phyloP scores from a whole-genome alignment of 2,113 vertebrate species.

The Pagrus major region DNA sequence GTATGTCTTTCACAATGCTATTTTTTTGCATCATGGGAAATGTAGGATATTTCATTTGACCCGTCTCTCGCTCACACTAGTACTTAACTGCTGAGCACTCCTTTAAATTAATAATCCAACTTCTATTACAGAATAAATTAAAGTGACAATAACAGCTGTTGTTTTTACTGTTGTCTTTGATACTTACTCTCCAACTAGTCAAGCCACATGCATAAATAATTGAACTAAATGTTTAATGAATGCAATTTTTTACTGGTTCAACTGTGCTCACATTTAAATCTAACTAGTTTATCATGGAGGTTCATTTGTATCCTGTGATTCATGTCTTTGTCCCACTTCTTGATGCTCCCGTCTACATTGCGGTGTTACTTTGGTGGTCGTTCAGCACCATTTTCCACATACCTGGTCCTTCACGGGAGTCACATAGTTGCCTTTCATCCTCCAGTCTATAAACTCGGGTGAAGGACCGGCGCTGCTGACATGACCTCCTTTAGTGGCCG shows the following conservation, averaged over 20 bases:
- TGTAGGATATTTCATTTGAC: background rate
- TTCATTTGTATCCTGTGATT: background rate
- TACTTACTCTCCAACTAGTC: too few relatives aligned
- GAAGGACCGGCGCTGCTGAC: slow-evolving; percentile 67
- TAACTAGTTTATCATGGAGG: background rate
- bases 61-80: background rate
- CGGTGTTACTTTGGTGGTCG: background rate
- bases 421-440: slow-evolving; percentile 87
- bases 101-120: background rate
- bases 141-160: background rate
- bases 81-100: background rate
- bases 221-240: too few relatives aligned
- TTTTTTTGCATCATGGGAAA: background rate
- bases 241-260: background rate
- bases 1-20: background rate
- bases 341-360: background rate
- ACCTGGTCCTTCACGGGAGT: slow-evolving; percentile 92
- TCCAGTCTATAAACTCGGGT: slow-evolving; percentile 88
- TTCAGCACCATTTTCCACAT: background rate
- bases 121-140: background rate
- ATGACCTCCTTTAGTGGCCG: slow-evolving; percentile 86
- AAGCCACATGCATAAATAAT: too few relatives aligned
- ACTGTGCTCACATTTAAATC: background rate
- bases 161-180: background rate
- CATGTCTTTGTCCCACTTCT: background rate